These are phyloP conservation scores for Minunthozetes semirufus DNA, from an alignment of 2,888 invertebrate genomes.

Conservation along the genomic window DNA sequence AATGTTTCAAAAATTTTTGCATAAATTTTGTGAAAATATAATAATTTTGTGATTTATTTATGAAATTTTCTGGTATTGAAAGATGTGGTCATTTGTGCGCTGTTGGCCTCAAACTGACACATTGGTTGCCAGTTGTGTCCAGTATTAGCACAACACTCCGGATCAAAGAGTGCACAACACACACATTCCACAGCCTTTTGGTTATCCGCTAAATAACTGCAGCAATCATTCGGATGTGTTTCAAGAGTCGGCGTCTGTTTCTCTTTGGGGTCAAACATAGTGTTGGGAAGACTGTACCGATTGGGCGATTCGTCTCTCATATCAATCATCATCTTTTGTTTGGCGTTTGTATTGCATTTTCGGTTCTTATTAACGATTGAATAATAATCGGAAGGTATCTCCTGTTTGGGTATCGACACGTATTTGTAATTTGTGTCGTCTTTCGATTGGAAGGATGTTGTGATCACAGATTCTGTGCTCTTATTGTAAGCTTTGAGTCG, in stretches of 20 bases:
- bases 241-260: background rate
- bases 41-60: background rate
- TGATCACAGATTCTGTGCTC: conserved; percentile 15
- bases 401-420: conserved; percentile 24
- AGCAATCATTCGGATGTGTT: background rate
- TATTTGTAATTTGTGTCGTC: conserved; percentile 21
- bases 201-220: conserved; percentile 8
- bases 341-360: conserved; percentile 28
- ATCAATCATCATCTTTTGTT: conserved; percentile 25
- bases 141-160: conserved; percentile 27
- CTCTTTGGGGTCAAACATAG: conserved; percentile 28
- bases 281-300: conserved; percentile 26
- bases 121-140: conserved; percentile 7
- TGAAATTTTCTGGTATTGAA: background rate
- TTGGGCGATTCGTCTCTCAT: background rate
- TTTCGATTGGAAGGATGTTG: conserved; percentile 22
- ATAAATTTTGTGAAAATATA: conserved; percentile 9
- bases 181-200: conserved; percentile 15
- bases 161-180: conserved; percentile 26
- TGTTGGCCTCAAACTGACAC: conserved; percentile 10
- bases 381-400: conserved; percentile 15
- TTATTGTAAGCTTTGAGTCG: background rate
- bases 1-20: background rate
- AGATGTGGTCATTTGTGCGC: conserved; percentile 2
- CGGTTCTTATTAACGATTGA: conserved; percentile 19